Evolutionary conservation across 2,888 invertebrate genomes (phyloP).

Genomic region (Carpatolechia fugitivella): DNA sequence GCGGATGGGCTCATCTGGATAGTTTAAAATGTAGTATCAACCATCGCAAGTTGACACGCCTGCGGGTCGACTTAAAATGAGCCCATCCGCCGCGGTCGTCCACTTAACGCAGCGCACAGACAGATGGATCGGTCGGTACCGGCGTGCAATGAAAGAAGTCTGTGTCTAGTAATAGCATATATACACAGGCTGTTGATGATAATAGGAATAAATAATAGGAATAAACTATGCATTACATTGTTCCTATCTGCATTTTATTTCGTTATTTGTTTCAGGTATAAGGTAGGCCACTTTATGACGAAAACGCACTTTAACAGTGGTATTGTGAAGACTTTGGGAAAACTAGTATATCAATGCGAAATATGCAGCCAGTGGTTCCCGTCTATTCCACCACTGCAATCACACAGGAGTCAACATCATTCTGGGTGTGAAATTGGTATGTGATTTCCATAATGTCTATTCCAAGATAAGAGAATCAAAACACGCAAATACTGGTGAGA

Average conservation of each 20-base stretch:
- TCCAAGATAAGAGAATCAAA: not conserved
- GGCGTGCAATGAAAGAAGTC: too few species aligned
- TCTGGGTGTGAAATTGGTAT: slow-evolving; percentile 38
- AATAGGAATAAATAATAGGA: not conserved
- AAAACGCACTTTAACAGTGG: slow-evolving; percentile 45
- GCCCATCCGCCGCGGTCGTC: too few species aligned
- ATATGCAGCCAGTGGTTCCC: slow-evolving; percentile 57
- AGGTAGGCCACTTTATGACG: slow-evolving; percentile 61
- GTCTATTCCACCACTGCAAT: slow-evolving; percentile 46
- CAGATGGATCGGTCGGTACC: too few species aligned
- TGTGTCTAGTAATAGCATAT: too few species aligned
- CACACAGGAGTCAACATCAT: slow-evolving; percentile 58
- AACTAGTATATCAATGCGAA: slow-evolving; percentile 68
- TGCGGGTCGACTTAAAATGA: too few species aligned
- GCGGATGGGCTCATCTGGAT: too few species aligned
- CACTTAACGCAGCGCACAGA: too few species aligned
- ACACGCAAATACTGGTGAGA: not conserved
- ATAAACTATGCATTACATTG: too few species aligned
- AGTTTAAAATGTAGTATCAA: too few species aligned
- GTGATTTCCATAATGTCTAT: not conserved
- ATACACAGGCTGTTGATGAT: too few species aligned
- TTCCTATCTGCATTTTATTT: not conserved
- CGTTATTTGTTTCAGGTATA: slow-evolving; percentile 47
- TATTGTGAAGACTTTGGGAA: slow-evolving; percentile 33
- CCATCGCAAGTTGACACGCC: too few species aligned